Base-by-base conservation (phyloP, 2,797 vertebrate species). In the Notolepis coatsorum region DNA sequence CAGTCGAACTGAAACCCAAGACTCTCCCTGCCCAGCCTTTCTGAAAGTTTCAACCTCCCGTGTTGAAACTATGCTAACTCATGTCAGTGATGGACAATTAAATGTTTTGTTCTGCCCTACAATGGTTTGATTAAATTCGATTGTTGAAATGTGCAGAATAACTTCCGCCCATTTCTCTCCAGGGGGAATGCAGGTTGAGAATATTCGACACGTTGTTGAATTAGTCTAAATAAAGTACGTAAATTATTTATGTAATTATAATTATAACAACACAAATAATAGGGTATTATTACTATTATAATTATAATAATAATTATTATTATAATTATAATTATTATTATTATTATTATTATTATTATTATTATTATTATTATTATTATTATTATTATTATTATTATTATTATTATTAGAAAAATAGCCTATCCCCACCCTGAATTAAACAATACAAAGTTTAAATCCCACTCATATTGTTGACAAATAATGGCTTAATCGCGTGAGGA, bases 1-100 rank as follows among this genome's bases (percentile, higher is more conserved):
- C 72, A 77, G 71, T 47, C 52, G 25, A 21, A 17, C 20, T 61
- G 79, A 84, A 87, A 88, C 75, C 65, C 35, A 43, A 86, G 69
- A 72, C 79, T 45, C 60, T 64, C 53, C 25, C 21, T 41, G 5
- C 50, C 62, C 50, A 64, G 1, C 38, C 60, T 15, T 33, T 12
- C 5, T 35, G 49, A 57, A 54, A 49, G 24, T 47, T 41, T 7
- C 0, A 60, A 64, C n/a, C n/a, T n/a, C n/a, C n/a, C n/a, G 58
- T 33, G n/a, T n/a, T n/a, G 12, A 9, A 43, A 43, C 4, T 25
- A 28, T 30, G n/a, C n/a, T n/a, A n/a, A n/a, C 15, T 61, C 59
- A 45, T 68, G 59, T 71, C 3, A 70, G 3, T 50, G 5, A 3
- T 30, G 33, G 31, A 24, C 8, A 21, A 59, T 38, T 23, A 13